Conservation (phyloP, 2,888 invertebrate species). For the Protophormia terraenovae region DNA sequence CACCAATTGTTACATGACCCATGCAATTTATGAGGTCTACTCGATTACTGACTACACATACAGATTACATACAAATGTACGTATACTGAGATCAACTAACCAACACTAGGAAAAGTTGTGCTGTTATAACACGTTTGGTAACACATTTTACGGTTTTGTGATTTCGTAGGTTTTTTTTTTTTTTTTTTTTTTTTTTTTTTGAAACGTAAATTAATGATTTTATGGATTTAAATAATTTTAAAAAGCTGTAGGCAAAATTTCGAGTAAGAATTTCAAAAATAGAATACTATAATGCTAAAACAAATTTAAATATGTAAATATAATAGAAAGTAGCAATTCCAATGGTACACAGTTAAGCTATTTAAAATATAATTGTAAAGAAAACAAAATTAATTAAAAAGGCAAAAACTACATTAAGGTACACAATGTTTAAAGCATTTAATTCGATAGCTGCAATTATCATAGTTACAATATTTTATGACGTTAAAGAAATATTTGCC, state of each 20-base stretch:
- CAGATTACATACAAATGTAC: too few relatives aligned
- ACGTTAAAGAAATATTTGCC: too few relatives aligned
- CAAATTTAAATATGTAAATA: background rate
- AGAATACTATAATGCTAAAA: too few relatives aligned
- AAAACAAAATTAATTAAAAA: too few relatives aligned
- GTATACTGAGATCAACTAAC: background rate
- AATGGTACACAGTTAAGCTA: too few relatives aligned
- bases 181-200: background rate
- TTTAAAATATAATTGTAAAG: too few relatives aligned
- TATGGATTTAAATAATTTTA: background rate
- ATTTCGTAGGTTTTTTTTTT: background rate
- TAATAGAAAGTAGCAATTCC: too few relatives aligned
- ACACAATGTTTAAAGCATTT: too few relatives aligned
- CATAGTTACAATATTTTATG: too few relatives aligned
- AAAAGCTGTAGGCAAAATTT: background rate
- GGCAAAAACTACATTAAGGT: too few relatives aligned
- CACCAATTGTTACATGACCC: slow-evolving; percentile 46
- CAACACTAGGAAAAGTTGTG: background rate
- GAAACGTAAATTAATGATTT: background rate
- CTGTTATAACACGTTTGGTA: background rate
- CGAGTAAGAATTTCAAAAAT: too few relatives aligned
- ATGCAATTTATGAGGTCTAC: slow-evolving; percentile 51
- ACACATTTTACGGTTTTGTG: slow-evolving; percentile 23
- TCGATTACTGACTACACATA: slow-evolving; percentile 22
- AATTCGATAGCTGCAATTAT: too few relatives aligned